phyloP scores from a whole-genome alignment of 2,888 invertebrate species.

The Protodeltote pygarga region DNA sequence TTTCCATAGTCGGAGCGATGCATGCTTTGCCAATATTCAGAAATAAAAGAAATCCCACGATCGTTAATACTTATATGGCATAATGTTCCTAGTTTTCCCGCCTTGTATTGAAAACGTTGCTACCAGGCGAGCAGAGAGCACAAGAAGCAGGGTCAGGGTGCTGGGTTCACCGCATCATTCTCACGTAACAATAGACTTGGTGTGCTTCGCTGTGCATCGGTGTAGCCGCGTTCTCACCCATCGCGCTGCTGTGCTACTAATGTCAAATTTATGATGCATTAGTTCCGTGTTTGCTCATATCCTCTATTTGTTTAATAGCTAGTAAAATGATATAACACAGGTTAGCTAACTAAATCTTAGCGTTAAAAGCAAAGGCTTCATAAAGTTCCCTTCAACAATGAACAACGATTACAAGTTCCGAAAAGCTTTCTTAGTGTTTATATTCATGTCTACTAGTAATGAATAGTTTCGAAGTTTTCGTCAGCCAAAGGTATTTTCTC shows the following conservation, averaged over 20 bases:
- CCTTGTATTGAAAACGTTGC: slow-evolving; percentile 12
- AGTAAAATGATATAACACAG: slow-evolving; percentile 12
- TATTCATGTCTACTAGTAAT: too few relatives aligned
- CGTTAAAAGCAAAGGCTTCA: too few relatives aligned
- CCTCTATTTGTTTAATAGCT: slow-evolving; percentile 8
- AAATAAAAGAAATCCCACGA: slow-evolving; percentile 29
- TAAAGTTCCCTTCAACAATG: too few relatives aligned
- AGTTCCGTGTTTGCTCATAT: slow-evolving; percentile 56
- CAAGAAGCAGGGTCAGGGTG: slow-evolving; percentile 45
- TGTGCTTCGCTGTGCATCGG: slow-evolving; percentile 1
- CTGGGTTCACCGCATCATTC: slow-evolving; percentile 57
- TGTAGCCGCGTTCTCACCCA: slow-evolving; percentile 58
- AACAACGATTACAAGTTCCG: too few relatives aligned
- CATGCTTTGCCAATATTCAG: background rate
- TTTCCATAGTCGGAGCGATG: background rate
- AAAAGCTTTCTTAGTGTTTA: too few relatives aligned
- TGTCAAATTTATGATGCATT: slow-evolving; percentile 60
- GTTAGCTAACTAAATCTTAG: background rate
- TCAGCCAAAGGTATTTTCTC: too few relatives aligned
- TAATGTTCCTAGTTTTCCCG: slow-evolving; percentile 34
- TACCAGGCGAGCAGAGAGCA: slow-evolving; percentile 53
- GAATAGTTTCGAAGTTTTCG: too few relatives aligned
- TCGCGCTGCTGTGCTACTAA: slow-evolving; percentile 54
- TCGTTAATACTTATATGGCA: slow-evolving; percentile 22
- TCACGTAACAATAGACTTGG: slow-evolving; percentile 52